phyloP scores from a whole-genome alignment of 2,113 vertebrate species.

The Cairina moschata region DNA sequence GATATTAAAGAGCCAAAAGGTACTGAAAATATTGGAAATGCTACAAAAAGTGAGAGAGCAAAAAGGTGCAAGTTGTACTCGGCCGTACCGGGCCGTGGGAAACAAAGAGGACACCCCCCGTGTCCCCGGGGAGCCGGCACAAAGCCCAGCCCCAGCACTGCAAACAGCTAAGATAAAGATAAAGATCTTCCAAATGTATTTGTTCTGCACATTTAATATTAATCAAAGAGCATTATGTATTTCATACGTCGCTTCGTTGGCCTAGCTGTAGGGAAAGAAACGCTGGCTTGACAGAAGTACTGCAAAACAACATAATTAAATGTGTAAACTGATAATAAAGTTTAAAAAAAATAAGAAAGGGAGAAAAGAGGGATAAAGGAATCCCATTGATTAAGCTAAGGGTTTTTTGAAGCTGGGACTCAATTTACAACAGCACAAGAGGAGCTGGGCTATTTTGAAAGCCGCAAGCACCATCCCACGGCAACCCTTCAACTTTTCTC shows the following conservation, averaged over 20 bases:
- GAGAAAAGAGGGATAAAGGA: not conserved
- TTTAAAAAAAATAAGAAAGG: not conserved
- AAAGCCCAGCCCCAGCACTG: not conserved
- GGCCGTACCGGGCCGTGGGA: not conserved
- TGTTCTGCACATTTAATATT: conserved; percentile 66
- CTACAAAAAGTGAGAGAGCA: not conserved
- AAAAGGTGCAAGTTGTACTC: not conserved
- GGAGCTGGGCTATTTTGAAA: not conserved
- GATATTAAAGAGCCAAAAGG: not conserved
- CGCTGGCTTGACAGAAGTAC: not conserved
- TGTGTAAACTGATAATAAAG: not conserved
- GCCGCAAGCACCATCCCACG: accelerated
- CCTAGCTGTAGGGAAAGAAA: conserved; percentile 38
- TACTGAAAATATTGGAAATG: not conserved
- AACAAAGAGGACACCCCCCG: not conserved
- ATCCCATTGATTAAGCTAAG: conserved; percentile 54
- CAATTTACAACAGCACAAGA: not conserved
- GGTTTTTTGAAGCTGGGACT: conserved; percentile 23
- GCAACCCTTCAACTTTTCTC: not conserved
- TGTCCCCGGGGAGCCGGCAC: not conserved
- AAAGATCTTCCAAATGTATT: conserved; percentile 31
- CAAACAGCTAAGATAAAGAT: conserved; percentile 4
- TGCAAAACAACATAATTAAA: conserved; percentile 46
- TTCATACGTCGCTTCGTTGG: conserved; percentile 59
- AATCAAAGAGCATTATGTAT: conserved; percentile 69